phyloP scores from a whole-genome alignment of 2,888 invertebrate species.

The Harmothoe impar region DNA sequence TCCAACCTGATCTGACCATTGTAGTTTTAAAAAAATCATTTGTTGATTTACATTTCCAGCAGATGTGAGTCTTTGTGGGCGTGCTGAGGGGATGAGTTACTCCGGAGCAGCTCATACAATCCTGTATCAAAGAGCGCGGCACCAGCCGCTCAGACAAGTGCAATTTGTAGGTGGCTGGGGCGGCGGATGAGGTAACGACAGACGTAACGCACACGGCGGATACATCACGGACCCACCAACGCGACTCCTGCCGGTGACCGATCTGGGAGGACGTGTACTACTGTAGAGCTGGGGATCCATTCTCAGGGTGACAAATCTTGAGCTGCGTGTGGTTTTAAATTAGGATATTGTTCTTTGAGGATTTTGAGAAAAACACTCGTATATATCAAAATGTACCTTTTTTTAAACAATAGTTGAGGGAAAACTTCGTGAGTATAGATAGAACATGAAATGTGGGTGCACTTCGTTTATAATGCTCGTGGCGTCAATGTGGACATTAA shows the following conservation, averaged over 20 bases:
- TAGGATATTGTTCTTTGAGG: too few species aligned
- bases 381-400: too few species aligned
- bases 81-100: conserved; percentile 33
- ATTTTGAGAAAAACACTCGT: too few species aligned
- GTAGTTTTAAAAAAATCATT: conserved; percentile 30
- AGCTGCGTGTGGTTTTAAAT: too few species aligned
- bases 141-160: conserved; percentile 50
- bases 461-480: too few species aligned
- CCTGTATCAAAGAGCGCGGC: conserved; percentile 34
- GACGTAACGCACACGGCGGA: conserved; percentile 27
- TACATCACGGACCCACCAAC: conserved; percentile 29
- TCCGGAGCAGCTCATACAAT: conserved; percentile 9
- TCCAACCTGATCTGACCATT: conserved; percentile 40
- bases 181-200: conserved; percentile 47
- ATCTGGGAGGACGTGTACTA: too few species aligned
- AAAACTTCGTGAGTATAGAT: too few species aligned
- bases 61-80: conserved; percentile 22
- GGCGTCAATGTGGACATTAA: too few species aligned
- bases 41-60: conserved; percentile 50
- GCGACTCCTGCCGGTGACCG: neutral
- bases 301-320: too few species aligned
- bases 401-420: too few species aligned
- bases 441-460: too few species aligned
- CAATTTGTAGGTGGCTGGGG: conserved; percentile 39
- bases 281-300: too few species aligned